A percentile compares a stretch with the other conserved stretches of the same genome.
phyloP scores from a whole-genome alignment of 2,797 vertebrate genomes.

The Chiroxiphia lanceolata region DNA sequence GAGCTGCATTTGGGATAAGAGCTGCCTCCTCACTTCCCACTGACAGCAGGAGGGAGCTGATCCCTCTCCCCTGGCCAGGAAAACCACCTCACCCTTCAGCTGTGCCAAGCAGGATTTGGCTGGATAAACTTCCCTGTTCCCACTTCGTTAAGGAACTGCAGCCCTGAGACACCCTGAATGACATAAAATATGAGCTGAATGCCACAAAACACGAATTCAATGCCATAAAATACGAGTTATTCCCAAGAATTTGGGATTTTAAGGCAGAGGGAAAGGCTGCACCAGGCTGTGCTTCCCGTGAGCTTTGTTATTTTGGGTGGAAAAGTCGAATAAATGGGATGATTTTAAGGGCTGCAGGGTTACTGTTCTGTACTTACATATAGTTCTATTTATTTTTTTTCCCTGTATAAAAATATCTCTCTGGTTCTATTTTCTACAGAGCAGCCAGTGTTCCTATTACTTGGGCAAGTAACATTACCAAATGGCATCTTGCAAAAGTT shows the following conservation, averaged over 20 bases:
- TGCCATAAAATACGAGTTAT: accelerated
- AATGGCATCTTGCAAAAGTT: background rate
- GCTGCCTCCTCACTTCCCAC: too few species aligned
- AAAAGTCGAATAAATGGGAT: accelerated
- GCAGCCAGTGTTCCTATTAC: accelerated
- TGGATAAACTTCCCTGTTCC: too few species aligned
- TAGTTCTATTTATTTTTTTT: background rate
- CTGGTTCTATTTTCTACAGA: background rate
- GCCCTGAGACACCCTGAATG: background rate
- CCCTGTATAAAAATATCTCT: accelerated
- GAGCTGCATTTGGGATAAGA: too few species aligned
- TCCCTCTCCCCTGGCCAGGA: too few species aligned
- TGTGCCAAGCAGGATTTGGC: too few species aligned
- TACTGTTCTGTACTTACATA: background rate
- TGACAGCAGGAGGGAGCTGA: too few species aligned
- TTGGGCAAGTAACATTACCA: background rate
- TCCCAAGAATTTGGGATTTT: background rate
- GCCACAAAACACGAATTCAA: accelerated
- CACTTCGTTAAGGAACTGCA: background rate
- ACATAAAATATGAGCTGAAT: accelerated
- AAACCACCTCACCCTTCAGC: background rate
- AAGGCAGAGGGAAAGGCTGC: background rate
- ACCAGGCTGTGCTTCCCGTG: background rate
- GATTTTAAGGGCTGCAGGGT: background rate
- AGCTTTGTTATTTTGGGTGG: background rate